Evolutionary conservation across 2,113 vertebrate species (phyloP), one percentile per base, ranked within the genome.

Genomic region (Corythaixoides concolor): DNA sequence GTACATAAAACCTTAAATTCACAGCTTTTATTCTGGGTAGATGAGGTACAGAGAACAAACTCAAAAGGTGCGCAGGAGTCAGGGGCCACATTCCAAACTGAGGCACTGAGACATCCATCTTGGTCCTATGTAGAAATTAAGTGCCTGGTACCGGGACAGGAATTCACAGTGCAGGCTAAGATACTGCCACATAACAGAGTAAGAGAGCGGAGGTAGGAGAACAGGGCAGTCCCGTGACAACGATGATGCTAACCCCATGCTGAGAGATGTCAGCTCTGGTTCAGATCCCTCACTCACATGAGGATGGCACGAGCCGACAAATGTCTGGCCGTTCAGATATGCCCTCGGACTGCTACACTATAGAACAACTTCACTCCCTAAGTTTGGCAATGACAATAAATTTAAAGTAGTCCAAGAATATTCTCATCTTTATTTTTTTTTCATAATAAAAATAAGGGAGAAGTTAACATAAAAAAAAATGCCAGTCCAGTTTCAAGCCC

Each of bases 171-270:
- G 9, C 9, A 45, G 70, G 53, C 22, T 45, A 22, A 92, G 43
- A 66, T 45, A 32, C 4, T 17, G 20, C 27, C 39, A 8, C 0
- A 0, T 41, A 35, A 47, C 0, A 0, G 43, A 37, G 8, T 7
- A 73, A 28, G 63, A 47, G 49, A 53, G 8, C 32, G 28, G 41
- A 70, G 1, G 7, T 2, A 59, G 33, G 64, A 77, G 22, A 21
- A 55, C 55, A 45, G 14, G n/a, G 1, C 45, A 81, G 53, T 20
- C 56, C 58, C 0, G 1, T 11, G 37, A 2, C 4, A 28, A 9
- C 3, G 27, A 7, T 37, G 30, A 14, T 41, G 32, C n/a, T 27
- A 47, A 21, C 8, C 16, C 22, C 62, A 27, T 11, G 9, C 66
- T 35, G 26, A 72, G 45, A 23, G 24, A 45, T 41, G 32, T 4